Evolutionary conservation across 2,888 invertebrate genomes (phyloP).

Genomic region (Onchidella celtica): DNA sequence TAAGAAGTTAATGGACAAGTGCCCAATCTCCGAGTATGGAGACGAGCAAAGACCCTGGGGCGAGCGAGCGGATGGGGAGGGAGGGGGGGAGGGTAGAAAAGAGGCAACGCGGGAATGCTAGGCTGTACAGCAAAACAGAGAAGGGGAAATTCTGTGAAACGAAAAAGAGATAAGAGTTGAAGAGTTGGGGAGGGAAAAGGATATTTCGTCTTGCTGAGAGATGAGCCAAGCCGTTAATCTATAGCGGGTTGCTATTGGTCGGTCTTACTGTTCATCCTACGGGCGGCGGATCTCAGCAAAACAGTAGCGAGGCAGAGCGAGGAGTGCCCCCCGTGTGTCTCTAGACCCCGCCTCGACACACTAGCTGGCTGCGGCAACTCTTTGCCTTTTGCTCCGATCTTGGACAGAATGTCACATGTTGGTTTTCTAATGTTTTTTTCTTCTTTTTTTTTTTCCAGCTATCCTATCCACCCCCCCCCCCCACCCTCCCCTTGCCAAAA

Average conservation of each 20-base stretch:
- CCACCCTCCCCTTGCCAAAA: not conserved
- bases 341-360: constrained; percentile 19
- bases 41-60: not conserved
- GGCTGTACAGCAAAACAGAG: too few relatives aligned
- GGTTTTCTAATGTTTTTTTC: not conserved
- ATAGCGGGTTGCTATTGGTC: constrained; percentile 23
- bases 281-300: not conserved
- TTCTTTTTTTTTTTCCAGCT: not conserved
- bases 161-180: not conserved
- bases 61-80: not conserved
- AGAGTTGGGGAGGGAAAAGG: not conserved
- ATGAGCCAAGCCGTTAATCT: constrained; percentile 19
- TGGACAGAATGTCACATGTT: too few relatives aligned
- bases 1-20: too few relatives aligned
- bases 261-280: not conserved
- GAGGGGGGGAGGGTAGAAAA: not conserved
- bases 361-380: too few relatives aligned
- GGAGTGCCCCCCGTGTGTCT: too few relatives aligned
- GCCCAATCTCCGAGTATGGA: too few relatives aligned
- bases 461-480: not conserved
- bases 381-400: too few relatives aligned
- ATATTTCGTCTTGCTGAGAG: not conserved
- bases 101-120: too few relatives aligned
- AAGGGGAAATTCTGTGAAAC: too few relatives aligned
- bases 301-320: not conserved